These are phyloP conservation scores for Oreochromis mossambicus DNA, from an alignment of 2,797 vertebrate genomes.

Conservation along the genomic window DNA sequence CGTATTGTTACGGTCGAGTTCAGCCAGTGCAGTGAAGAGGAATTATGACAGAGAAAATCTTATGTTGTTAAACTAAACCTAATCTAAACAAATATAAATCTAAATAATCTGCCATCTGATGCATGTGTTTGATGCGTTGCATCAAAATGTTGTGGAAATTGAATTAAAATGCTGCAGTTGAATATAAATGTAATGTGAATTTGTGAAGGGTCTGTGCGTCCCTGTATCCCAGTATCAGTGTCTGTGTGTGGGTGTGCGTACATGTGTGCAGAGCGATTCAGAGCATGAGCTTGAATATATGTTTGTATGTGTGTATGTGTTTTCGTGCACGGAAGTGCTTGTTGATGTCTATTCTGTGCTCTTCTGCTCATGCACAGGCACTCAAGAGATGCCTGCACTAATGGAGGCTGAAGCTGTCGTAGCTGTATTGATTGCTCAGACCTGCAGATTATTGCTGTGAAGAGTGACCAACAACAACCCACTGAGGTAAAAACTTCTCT, in stretches of 20 bases:
- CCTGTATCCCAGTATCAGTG: not conserved
- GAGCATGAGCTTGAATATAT: conserved; percentile 60
- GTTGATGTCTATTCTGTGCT: conserved; percentile 65
- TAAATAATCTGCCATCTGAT: not conserved
- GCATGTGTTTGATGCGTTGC: not conserved
- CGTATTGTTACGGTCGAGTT: not conserved
- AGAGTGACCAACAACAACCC: conserved; percentile 80
- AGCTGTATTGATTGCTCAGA: conserved; percentile 79
- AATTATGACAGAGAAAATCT: not conserved
- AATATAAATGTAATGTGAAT: not conserved
- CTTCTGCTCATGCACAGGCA: conserved; percentile 72
- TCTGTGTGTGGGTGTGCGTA: conserved; percentile 6
- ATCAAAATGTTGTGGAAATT: not conserved
- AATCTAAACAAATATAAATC: not conserved
- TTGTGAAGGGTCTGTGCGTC: not conserved
- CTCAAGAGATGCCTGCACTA: conserved; percentile 73
- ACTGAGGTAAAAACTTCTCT: conserved; percentile 69
- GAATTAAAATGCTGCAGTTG: not conserved
- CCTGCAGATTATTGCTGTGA: conserved; percentile 80
- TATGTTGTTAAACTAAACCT: not conserved
- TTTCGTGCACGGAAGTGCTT: conserved; percentile 35
- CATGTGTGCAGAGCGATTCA: conserved; percentile 15
- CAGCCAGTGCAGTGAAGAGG: not conserved
- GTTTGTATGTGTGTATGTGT: conserved; percentile 9
- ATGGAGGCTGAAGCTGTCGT: conserved; percentile 74